phyloP scores from a whole-genome alignment of 2,113 vertebrate species.

The Crotalus horridus region DNA sequence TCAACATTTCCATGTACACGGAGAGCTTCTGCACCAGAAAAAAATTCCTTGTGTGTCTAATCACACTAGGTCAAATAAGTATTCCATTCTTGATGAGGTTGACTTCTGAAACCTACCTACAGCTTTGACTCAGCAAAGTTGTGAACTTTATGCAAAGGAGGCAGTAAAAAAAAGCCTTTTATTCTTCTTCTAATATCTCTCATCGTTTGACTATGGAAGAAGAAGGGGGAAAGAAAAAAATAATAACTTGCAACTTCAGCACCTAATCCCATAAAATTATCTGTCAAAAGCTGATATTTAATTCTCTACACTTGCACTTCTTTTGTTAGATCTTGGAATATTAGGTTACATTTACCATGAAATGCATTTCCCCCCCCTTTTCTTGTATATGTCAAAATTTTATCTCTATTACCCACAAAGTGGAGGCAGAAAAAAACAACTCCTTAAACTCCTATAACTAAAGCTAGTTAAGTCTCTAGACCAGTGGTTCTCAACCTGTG shows the following conservation, averaged over 20 bases:
- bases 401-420: slow-evolving; percentile 52
- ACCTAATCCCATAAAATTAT: slow-evolving; percentile 43
- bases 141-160: slow-evolving; percentile 1
- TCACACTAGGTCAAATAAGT: neutral
- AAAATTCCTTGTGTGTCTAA: no score
- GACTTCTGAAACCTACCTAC: neutral
- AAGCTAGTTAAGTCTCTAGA: slow-evolving; percentile 47
- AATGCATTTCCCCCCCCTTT: slow-evolving; percentile 1
- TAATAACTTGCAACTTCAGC: slow-evolving; percentile 26
- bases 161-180: neutral
- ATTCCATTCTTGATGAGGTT: neutral
- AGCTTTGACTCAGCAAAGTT: slow-evolving; percentile 7
- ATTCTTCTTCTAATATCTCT: neutral
- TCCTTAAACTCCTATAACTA: slow-evolving; percentile 47
- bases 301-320: slow-evolving; percentile 44
- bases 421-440: neutral
- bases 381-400: slow-evolving; percentile 38
- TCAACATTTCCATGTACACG: no score
- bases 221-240: neutral
- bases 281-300: slow-evolving; percentile 38
- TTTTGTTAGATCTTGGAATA: slow-evolving; percentile 2
- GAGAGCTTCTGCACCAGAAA: no score
- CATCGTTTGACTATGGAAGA: slow-evolving; percentile 11
- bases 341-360: slow-evolving; percentile 18
- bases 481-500: neutral